Conservation (phyloP, 1,140 invertebrate species). For the Bathynomus jamesi region DNA sequence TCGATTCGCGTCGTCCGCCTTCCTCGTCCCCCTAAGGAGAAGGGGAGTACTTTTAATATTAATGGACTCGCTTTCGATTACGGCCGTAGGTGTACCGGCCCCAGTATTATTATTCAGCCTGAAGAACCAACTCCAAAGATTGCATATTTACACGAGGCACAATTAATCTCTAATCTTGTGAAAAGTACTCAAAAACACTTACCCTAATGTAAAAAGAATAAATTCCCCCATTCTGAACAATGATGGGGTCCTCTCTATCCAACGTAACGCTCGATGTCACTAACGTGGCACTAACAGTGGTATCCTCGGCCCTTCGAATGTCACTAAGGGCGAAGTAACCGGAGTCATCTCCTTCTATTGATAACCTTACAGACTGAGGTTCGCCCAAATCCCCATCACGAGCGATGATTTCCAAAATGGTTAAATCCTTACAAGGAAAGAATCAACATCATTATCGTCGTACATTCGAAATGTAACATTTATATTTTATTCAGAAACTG, state of each 20-base stretch:
- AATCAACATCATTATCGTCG: too few relatives aligned
- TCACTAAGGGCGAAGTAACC: constrained; percentile 56
- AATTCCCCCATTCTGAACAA: constrained; percentile 66
- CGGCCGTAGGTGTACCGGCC: too few relatives aligned
- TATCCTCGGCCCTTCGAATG: constrained; percentile 33
- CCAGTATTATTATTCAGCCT: too few relatives aligned
- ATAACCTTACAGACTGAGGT: constrained; percentile 51
- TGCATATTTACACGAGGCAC: too few relatives aligned
- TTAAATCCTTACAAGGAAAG: constrained; percentile 45
- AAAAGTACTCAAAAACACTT: too few relatives aligned
- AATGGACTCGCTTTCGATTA: too few relatives aligned
- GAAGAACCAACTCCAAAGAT: too few relatives aligned
- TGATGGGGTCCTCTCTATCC: constrained; percentile 62
- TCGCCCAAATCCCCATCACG: constrained; percentile 68
- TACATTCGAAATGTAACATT: too few relatives aligned
- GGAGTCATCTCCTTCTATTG: constrained; percentile 55
- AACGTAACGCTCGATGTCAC: constrained; percentile 57
- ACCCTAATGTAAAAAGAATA: constrained; percentile 63
- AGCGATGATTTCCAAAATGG: constrained; percentile 59
- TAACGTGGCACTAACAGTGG: constrained; percentile 43
- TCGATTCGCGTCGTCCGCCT: constrained; percentile 50
- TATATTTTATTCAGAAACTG: too few relatives aligned
- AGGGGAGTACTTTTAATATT: too few relatives aligned
- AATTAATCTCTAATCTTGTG: too few relatives aligned
- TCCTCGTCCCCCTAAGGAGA: constrained; percentile 28